Base-by-base conservation (phyloP, 1,140 invertebrate species). In the Leptopilina clavipes region DNA sequence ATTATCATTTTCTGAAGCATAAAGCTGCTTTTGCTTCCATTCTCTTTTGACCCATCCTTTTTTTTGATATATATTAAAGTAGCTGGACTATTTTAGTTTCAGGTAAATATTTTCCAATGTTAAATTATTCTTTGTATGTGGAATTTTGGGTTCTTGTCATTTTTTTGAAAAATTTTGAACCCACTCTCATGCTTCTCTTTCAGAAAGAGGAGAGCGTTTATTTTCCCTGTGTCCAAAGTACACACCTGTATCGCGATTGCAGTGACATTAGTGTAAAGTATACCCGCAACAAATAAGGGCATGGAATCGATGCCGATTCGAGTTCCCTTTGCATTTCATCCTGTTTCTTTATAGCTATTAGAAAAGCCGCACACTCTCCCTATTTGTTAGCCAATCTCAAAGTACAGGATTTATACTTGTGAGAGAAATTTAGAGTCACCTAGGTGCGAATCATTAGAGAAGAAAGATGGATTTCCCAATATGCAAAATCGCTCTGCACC, bases 201-300 rank as follows among this genome's bases (percentile, higher is more conserved):
- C 76, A 83, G 82, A 83, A 79, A 84, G 25, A 78, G 78, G 82
- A 83, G 78, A 84, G 25, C 79, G 78, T 81, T 81, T 80, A 76
- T 81, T 79, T 84, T 81, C 76, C 80, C 0, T 40, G 59, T 76
- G 18, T 12, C 52, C 17, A 6, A 70, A 56, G 59, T 72, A 87
- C 85, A 84, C 86, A 87, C 84, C 83, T 86, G 84, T 85, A 84
- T 84, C 84, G 83, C 77, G 85, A 86, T 86, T 86, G 82, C 73
- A 40, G 37, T 75, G 54, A 25, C 76, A 74, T 40, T 48, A 22
- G 72, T 65, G 76, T 77, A 84, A 79, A 70, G 72, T 82, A 80
- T 76, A 73, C 59, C 65, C 76, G 70, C 48, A 45, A 77, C 84
- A 81, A 87, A 87, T 87, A 87, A 87, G 86, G 87, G 81, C 81